A percentile compares a stretch with the other conserved stretches of the same genome.
Conservation (phyloP, 2,888 invertebrate species). For the Mantis religiosa region DNA sequence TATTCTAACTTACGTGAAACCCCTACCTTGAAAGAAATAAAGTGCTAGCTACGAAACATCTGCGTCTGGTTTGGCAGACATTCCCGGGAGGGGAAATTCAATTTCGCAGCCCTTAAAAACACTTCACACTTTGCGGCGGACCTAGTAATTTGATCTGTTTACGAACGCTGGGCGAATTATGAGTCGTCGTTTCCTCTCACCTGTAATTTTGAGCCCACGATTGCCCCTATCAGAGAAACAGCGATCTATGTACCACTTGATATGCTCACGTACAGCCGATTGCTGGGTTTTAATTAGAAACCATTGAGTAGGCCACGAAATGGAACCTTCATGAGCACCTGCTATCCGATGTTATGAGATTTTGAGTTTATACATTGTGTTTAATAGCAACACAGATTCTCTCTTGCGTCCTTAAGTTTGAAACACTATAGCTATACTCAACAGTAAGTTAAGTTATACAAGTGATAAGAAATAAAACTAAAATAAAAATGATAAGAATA, state of each 20-base stretch:
- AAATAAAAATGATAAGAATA: no score
- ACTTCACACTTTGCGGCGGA: not conserved
- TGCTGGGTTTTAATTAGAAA: not conserved
- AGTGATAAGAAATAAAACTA: no score
- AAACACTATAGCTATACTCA: no score
- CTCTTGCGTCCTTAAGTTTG: no score
- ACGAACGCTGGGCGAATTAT: not conserved
- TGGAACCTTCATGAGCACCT: no score
- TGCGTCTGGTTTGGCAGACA: not conserved
- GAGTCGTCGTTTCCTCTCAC: not conserved
- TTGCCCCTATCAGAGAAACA: not conserved
- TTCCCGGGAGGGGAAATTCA: not conserved
- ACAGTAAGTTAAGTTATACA: no score
- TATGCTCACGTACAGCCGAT: not conserved
- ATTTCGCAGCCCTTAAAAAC: not conserved
- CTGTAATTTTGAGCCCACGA: not conserved
- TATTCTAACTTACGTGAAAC: no score
- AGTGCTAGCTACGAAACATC: not conserved
- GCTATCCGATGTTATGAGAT: no score
- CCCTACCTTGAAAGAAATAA: not conserved
- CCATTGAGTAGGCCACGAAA: not conserved
- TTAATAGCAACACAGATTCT: no score
- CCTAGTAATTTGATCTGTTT: not conserved
- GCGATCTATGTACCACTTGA: not conserved
- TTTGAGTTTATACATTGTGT: no score